phyloP scores from a whole-genome alignment of 2,888 invertebrate genomes.

The Drosophila prolongata region DNA sequence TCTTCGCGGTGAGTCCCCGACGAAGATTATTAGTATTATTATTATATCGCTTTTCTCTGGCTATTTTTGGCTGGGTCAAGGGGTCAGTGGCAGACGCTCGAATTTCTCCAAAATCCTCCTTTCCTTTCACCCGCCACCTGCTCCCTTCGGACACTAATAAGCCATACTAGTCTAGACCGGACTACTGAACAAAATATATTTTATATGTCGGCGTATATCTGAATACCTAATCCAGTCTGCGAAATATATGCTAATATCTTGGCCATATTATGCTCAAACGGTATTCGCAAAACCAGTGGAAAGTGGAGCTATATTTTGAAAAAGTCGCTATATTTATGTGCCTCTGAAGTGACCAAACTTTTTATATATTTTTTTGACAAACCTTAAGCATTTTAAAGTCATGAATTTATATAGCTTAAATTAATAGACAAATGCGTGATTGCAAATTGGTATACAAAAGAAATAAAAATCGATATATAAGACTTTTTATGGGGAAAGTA shows the following conservation, averaged over 20 bases:
- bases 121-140: background rate
- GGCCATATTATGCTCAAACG: constrained; percentile 10
- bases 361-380: background rate
- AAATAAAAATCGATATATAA: background rate
- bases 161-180: constrained; percentile 5
- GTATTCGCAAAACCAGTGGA: constrained; percentile 14
- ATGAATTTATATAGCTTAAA: background rate
- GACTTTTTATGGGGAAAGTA: constrained; percentile 6
- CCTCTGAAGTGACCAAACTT: background rate
- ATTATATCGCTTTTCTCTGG: constrained; percentile 21
- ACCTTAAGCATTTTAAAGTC: background rate
- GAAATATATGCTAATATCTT: constrained; percentile 30
- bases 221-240: constrained; percentile 30
- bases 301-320: constrained; percentile 6
- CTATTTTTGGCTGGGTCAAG: constrained; percentile 26
- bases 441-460: background rate
- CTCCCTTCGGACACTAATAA: constrained; percentile 11
- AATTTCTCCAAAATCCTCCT: constrained; percentile 33
- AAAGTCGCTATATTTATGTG: background rate
- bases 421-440: constrained; percentile 13
- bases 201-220: background rate
- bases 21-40: constrained; percentile 27
- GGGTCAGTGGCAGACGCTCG: constrained; percentile 28
- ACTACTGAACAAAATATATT: constrained; percentile 26
- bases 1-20: constrained; percentile 56